Percentiles rank a stretch among this genome's conserved stretches.
These are phyloP conservation scores for Coptodon bakossiorum DNA, from an alignment of 2,113 vertebrate species.

Conservation along the genomic window DNA sequence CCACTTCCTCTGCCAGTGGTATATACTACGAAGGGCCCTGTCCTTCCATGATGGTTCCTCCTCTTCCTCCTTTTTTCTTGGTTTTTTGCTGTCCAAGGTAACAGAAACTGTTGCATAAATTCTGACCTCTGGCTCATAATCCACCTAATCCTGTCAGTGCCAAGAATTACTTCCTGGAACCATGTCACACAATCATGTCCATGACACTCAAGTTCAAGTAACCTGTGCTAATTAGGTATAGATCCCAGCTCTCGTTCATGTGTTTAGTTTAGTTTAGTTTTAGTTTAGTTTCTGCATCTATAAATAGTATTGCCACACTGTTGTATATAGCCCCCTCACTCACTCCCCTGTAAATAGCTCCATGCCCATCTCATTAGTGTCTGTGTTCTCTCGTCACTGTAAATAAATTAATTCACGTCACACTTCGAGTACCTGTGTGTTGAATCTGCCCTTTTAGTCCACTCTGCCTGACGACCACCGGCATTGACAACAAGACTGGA, in stretches of 20 bases:
- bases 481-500: not conserved
- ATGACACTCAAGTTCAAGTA: not conserved
- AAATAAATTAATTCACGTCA: not conserved
- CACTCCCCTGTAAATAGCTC: not conserved
- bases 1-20: not conserved
- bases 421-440: not conserved
- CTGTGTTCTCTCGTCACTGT: not conserved
- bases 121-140: not conserved
- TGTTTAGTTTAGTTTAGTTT: not conserved
- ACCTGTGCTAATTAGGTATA: not conserved
- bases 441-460: not conserved
- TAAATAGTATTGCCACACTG: not conserved
- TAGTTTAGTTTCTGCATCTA: not conserved
- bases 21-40: not conserved
- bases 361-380: not conserved
- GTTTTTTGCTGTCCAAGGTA: not conserved
- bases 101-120: not conserved
- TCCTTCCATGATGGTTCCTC: not conserved
- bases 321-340: not conserved
- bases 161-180: not conserved
- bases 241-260: not conserved
- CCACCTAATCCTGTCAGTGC: not conserved
- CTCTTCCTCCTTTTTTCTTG: not conserved
- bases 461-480: not conserved
- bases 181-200: not conserved